These are phyloP conservation scores for Cololabis saira DNA, from an alignment of 2,113 vertebrate species.

Conservation along the genomic window DNA sequence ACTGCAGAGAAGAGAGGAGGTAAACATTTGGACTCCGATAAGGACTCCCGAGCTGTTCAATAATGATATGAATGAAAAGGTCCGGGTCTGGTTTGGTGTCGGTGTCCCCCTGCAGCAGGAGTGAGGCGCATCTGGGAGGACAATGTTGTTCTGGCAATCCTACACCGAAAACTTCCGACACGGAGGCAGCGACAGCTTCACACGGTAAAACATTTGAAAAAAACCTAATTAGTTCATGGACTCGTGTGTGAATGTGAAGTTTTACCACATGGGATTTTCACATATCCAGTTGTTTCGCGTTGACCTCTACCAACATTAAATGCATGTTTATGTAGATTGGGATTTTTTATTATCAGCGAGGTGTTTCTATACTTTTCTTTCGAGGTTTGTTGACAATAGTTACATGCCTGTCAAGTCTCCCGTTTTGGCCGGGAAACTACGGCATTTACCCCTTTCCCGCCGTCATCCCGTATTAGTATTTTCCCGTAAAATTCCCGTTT, in stretches of 20 bases:
- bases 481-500: too few species aligned
- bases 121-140: slow-evolving; percentile 2
- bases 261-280: too few species aligned
- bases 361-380: background rate
- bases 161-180: slow-evolving; percentile 80
- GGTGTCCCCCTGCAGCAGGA: slow-evolving; percentile 13
- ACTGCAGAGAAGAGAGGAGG: background rate
- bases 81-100: slow-evolving; percentile 11
- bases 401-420: too few species aligned
- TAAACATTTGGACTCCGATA: background rate
- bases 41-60: background rate
- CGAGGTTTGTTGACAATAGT: slow-evolving; percentile 16
- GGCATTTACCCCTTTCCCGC: too few species aligned
- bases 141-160: slow-evolving; percentile 86
- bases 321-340: background rate
- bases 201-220: slow-evolving; percentile 64
- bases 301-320: too few species aligned
- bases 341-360: background rate
- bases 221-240: too few species aligned
- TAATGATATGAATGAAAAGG: slow-evolving; percentile 5
- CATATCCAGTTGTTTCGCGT: too few species aligned
- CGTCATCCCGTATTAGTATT: too few species aligned
- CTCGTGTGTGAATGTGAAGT: too few species aligned
- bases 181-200: slow-evolving; percentile 53
- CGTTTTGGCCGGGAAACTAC: too few species aligned